Conservation (phyloP, 2,113 vertebrate species). For the Ivindomyrus marchei region DNA sequence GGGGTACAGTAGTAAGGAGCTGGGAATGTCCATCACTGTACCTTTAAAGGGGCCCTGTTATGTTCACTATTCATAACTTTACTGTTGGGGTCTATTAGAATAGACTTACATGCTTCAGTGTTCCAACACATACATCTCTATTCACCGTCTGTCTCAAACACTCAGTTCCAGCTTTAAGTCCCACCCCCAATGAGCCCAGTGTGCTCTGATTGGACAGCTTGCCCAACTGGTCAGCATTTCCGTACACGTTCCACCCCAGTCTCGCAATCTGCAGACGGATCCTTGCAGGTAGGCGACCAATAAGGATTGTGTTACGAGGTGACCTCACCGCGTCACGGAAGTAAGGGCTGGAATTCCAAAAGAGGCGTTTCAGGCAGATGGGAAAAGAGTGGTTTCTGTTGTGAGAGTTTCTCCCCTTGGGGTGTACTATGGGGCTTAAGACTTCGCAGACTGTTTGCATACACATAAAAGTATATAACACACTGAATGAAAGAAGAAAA, state of each 20-base stretch:
- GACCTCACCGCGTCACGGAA: no score
- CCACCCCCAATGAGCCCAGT: neutral
- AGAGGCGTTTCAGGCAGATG: neutral
- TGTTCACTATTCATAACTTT: neutral
- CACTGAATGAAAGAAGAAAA: neutral
- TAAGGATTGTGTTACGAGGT: no score
- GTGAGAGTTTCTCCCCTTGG: neutral
- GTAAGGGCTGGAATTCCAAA: no score
- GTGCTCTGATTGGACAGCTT: neutral
- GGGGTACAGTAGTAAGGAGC: neutral
- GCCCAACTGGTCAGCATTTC: neutral
- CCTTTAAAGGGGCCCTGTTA: neutral
- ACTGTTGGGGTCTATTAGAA: neutral
- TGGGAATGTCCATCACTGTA: neutral
- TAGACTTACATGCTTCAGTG: neutral
- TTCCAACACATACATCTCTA: neutral
- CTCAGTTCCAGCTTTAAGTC: neutral
- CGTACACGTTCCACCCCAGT: neutral
- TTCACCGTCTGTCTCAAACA: neutral
- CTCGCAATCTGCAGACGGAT: neutral
- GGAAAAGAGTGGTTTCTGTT: neutral
- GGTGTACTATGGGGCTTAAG: neutral
- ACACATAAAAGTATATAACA: neutral
- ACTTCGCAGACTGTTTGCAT: neutral
- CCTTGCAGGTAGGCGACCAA: no score